Percentiles rank a stretch among this genome's conserved stretches.
phyloP scores from a whole-genome alignment of 1,140 invertebrate genomes.

The Pararge aegeria region DNA sequence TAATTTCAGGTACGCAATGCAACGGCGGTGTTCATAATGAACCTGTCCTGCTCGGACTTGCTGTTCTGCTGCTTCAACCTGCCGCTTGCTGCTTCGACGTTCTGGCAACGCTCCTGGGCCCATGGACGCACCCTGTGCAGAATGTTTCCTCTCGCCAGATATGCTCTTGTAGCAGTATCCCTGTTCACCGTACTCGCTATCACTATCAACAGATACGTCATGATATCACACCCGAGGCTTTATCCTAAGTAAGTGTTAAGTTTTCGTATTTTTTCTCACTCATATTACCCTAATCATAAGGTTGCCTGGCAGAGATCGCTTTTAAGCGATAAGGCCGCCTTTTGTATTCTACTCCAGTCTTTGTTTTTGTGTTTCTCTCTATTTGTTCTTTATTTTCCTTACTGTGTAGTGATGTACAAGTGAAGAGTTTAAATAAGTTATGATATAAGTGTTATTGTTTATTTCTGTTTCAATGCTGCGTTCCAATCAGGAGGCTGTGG shows the following conservation, averaged over 20 bases:
- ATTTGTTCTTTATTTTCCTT: too few relatives aligned
- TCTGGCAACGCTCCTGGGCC: conserved; percentile 86
- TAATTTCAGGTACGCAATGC: conserved; percentile 87
- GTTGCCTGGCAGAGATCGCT: too few relatives aligned
- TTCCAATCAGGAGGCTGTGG: too few relatives aligned
- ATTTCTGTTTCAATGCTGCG: too few relatives aligned
- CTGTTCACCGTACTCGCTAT: conserved; percentile 89
- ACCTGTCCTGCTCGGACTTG: conserved; percentile 88
- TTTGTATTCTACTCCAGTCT: too few relatives aligned
- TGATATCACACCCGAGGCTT: conserved; percentile 88
- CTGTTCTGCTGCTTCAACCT: conserved; percentile 91
- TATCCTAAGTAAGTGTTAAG: conserved; percentile 85
- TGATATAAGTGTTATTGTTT: too few relatives aligned
- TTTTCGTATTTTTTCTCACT: too few relatives aligned
- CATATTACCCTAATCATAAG: too few relatives aligned
- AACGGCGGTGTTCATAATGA: conserved; percentile 91
- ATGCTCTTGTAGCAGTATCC: conserved; percentile 88
- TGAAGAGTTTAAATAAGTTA: too few relatives aligned
- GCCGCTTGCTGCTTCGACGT: conserved; percentile 83
- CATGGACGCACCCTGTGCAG: conserved; percentile 85
- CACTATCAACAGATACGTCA: conserved; percentile 89
- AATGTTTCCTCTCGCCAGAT: conserved; percentile 87
- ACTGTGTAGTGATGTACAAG: too few relatives aligned
- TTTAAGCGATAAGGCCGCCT: too few relatives aligned
- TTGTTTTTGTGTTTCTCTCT: too few relatives aligned